Base-by-base conservation (phyloP, 2,113 vertebrate genomes). In the Chlorodrepanis virens region DNA sequence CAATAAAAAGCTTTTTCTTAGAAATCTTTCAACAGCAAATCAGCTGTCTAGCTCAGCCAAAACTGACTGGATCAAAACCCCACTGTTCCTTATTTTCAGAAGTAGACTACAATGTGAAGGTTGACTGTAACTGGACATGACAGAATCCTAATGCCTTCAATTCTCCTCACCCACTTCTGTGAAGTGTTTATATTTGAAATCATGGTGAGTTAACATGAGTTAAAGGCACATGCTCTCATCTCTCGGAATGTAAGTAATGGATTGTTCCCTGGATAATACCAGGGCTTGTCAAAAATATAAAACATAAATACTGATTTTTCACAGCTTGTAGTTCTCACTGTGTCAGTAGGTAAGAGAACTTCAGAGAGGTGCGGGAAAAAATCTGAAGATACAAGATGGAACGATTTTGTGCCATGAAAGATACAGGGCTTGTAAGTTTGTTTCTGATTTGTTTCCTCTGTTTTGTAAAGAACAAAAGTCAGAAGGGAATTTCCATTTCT, bases 131-230 rank as follows among this genome's bases (percentile, higher is more conserved):
- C 82, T 1, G 69, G 82, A 85, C 74, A 83, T 33, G 95, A 97
- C 80, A 94, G 91, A 81, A 68, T 80, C 90, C 85, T 95, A 93
- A 90, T 70, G 83, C 90, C 87, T 91, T 90, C 93, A 94, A 47
- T 94, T 97, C 90, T 54, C 71, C 82, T 94, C 57, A 92, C 81
- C 77, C 93, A 92, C 95, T 94, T 89, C 84, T 79, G 11, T 86
- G 57, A 95, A 93, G 83, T 93, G 82, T 95, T 97, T 97, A n/a
- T 83, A 92, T 94, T 96, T 91, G 94, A 97, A 97, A 96, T 94
- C 90, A 90, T 5, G 8, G 88, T 87, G 87, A 78, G 39, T 64
- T 61, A 78, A 85, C 91, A 91, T 47, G 88, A 97, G 95, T 94
- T 90, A 97, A 93, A 97, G 85, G 69, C 70, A 91, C 81, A 81